These are phyloP conservation scores for Platycercus adscitus DNA, from an alignment of 2,113 vertebrate genomes.

Conservation along the genomic window DNA sequence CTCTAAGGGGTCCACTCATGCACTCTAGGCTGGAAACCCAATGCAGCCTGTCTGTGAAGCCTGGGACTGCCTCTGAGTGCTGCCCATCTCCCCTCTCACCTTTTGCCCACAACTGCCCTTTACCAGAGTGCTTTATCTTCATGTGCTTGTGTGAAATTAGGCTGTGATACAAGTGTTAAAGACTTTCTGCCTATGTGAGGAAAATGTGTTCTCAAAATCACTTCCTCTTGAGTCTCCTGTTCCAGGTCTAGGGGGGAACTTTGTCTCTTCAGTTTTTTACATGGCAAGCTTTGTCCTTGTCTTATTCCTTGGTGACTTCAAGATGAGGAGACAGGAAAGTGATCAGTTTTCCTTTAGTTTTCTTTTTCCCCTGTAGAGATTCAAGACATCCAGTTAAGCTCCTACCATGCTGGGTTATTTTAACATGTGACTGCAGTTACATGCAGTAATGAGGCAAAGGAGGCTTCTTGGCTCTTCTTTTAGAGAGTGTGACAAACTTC, in stretches of 20 bases:
- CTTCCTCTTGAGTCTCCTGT: background rate
- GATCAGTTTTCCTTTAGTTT: background rate
- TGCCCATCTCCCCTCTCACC: background rate
- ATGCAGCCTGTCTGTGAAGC: background rate
- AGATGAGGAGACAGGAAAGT: background rate
- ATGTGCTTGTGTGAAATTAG: accelerated
- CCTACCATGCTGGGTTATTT: background rate
- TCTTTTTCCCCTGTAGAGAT: background rate
- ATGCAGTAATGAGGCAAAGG: background rate
- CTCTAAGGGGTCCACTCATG: background rate
- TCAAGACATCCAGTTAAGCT: background rate
- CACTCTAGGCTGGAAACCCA: background rate
- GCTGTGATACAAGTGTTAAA: background rate
- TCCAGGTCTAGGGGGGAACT: background rate
- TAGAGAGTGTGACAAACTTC: background rate
- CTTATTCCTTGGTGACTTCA: background rate
- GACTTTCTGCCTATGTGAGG: background rate
- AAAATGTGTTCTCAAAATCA: background rate
- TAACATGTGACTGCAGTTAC: background rate
- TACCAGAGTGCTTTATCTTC: background rate
- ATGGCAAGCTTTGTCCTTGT: background rate
- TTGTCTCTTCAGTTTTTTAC: background rate
- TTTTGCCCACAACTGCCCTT: background rate
- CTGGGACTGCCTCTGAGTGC: too few species aligned
- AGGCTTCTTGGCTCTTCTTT: background rate